Conservation (phyloP, 2,888 invertebrate genomes). For the Endotricha flammealis region DNA sequence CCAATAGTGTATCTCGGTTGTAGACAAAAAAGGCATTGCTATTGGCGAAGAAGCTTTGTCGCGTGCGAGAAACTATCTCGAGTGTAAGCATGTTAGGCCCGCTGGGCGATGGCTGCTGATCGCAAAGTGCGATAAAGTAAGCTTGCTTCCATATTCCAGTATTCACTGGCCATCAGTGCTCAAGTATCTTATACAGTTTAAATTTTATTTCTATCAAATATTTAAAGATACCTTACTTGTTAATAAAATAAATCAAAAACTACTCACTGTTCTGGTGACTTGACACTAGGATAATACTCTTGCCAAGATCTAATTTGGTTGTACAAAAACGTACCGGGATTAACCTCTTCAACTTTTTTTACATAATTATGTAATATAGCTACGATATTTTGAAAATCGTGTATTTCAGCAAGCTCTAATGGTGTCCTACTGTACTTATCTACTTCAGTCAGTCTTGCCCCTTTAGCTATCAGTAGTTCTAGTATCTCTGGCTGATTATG, state of each 20-base stretch:
- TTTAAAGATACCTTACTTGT: too few species aligned
- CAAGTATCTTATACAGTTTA: too few species aligned
- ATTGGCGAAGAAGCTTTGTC: too few species aligned
- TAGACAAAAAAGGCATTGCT: too few species aligned
- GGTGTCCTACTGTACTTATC: conserved; percentile 72
- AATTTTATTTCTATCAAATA: too few species aligned
- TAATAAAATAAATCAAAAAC: neutral
- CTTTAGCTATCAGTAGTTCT: conserved; percentile 70
- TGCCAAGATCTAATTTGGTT: conserved; percentile 54
- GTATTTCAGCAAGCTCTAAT: conserved; percentile 72
- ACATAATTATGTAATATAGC: conserved; percentile 58
- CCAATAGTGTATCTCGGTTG: too few species aligned
- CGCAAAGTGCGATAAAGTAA: too few species aligned
- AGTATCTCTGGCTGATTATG: conserved; percentile 75
- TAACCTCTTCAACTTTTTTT: conserved; percentile 31
- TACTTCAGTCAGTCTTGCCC: conserved; percentile 66
- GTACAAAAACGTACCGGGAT: conserved; percentile 25
- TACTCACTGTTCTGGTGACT: conserved; percentile 46
- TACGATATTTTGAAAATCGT: conserved; percentile 67
- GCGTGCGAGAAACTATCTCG: too few species aligned
- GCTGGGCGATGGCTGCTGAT: too few species aligned
- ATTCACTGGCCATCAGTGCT: too few species aligned
- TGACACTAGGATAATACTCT: conserved; percentile 71
- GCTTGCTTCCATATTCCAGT: too few species aligned
- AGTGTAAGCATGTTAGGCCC: too few species aligned